Evolutionary conservation across 2,113 vertebrate species (phyloP), one percentile per base, ranked within the genome.

Genomic region (Cottus gobio): DNA sequence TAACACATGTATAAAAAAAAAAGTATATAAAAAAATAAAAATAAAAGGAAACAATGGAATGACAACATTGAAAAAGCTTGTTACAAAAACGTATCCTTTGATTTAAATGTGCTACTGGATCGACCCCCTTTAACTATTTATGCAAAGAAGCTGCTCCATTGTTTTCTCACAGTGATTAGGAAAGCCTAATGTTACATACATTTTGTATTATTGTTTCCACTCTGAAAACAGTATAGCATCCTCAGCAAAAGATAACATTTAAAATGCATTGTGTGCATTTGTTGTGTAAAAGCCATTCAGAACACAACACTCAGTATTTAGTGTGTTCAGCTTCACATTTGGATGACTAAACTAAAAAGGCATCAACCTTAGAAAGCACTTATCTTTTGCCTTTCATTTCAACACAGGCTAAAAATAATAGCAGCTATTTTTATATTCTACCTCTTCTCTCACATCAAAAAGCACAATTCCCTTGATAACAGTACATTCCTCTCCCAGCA

Each of bases 361-460:
- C 26, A 75, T 30, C 3, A 36, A 26, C 42, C 30, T 37, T 18
- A 50, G 24, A 68, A 30, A 50, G 4, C 1, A 37, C 20, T 46
- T 7, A 9, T 72, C 26, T 18, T 62, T 24, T 69, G 37, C 5
- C 5, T 30, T 65, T 39, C 12, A 15, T 56, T 67, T 77, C 37
- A 71, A 50, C 4, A 50, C 4, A 0, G 26, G 65, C 65, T 79
- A 83, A 82, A 86, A 86, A 86, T 79, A 86, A 65, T 71, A 34
- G 36, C 12, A 10, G 46, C 60, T 78, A 68, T 83, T 84, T 80
- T 72, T 44, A 72, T 0, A 34, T 50, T 66, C n/a, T 46, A 15
- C 10, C 5, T 7, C 48, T 68, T 11, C 5, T 71, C 8, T 42
- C 30, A 56, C 70, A 34, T 54, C n/a, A 82, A 79, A 72, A 70